Base-by-base conservation (phyloP, 2,113 vertebrate genomes). In the Phasianus colchicus region DNA sequence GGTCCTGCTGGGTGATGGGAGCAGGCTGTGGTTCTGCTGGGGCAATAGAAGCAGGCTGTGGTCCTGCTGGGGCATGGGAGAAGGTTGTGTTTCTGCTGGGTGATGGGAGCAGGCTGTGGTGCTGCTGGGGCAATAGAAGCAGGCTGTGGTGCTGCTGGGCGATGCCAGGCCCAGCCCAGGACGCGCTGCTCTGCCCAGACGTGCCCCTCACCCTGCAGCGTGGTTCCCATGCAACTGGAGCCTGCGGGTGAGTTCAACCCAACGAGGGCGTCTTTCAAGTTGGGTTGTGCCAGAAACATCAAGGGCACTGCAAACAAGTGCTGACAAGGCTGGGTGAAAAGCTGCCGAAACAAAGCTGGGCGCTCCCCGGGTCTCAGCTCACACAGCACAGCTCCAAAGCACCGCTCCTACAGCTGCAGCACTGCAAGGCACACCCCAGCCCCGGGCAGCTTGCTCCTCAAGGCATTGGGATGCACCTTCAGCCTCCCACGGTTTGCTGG, bases 281-380 rank as follows among this genome's bases (percentile, higher is more conserved):
- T 10, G 5, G 6, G 2, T 52, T 45, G 25, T 14, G 22, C 36
- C 20, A 27, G 45, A 15, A 75, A 3, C 40, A 5, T 2, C 17
- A 65, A 43, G 83, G 34, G 4, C 69, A 8, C 29, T 42, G 34
- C 40, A 11, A 21, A 58, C 82, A 45, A 50, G 85, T 19, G 13
- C 42, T 1, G 11, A 22, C 76, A 63, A n/a, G 17, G 32, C 38
- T 5, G 4, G 34, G 80, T 10, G 42, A 34, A 64, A 47, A 2
- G 13, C 2, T 0, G n/a, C 24, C 16, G 15, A 52, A 27, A 30
- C 6, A 16, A 42, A 58, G 47, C 14, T 1, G 0, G 16, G 32
- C 30, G 30, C 5, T 47, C 42, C 58, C 29, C 52, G 15, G 22
- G 36, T 25, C 24, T 9, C 3, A n/a, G 22, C 27, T 30, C 43